These are phyloP conservation scores for Gavialis gangeticus DNA, from an alignment of 2,113 vertebrate genomes.

Conservation along the genomic window DNA sequence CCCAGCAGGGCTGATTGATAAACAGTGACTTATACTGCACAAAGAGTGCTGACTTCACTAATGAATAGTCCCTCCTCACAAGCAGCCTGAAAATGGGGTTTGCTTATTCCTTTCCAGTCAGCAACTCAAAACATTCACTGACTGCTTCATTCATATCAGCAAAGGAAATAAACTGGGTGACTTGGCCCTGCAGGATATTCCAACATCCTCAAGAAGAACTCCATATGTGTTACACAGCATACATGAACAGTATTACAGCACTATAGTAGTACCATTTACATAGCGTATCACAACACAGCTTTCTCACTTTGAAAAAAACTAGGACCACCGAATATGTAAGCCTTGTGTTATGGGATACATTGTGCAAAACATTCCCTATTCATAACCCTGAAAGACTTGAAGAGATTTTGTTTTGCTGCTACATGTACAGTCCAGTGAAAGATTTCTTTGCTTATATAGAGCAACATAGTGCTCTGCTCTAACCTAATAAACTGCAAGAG, in stretches of 20 bases:
- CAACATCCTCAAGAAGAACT: background rate
- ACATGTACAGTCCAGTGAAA: background rate
- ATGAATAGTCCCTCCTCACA: slow-evolving; percentile 1
- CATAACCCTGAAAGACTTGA: background rate
- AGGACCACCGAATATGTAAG: background rate
- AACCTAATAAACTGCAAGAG: background rate
- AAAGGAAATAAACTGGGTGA: background rate
- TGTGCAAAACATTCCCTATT: background rate
- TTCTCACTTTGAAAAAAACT: background rate
- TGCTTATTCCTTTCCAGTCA: slow-evolving; percentile 13
- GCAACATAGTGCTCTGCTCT: background rate
- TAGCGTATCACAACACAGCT: background rate
- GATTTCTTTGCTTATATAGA: background rate
- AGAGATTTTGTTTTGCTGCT: background rate
- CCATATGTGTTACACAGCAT: background rate
- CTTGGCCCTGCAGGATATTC: background rate
- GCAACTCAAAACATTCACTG: background rate
- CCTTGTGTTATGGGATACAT: background rate
- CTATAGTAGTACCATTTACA: background rate
- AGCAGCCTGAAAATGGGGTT: slow-evolving; percentile 30
- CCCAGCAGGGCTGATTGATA: slow-evolving; percentile 14
- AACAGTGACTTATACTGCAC: background rate
- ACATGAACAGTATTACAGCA: background rate
- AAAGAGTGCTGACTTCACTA: background rate
- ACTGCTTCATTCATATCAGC: background rate